Conservation (phyloP, 1,140 invertebrate genomes). For the Kradibia gibbosae region DNA sequence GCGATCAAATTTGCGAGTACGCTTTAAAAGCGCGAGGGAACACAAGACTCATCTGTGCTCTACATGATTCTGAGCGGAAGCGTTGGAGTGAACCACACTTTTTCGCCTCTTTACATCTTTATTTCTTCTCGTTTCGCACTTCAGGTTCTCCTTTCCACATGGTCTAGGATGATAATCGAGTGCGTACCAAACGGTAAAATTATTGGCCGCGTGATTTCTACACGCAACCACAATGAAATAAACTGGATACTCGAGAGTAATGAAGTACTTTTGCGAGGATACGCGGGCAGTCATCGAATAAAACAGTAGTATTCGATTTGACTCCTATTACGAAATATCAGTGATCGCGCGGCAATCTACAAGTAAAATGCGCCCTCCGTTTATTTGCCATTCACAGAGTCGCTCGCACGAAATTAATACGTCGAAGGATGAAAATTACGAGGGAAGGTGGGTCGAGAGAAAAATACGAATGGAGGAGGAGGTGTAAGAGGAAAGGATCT, state of each 20-base stretch:
- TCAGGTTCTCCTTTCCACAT: neutral
- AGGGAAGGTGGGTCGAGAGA: neutral
- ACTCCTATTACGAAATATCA: constrained; percentile 1
- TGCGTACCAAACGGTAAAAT: neutral
- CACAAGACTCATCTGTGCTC: neutral
- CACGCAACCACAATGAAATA: neutral
- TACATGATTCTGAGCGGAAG: neutral
- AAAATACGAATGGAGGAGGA: neutral
- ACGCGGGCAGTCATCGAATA: neutral
- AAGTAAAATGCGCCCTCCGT: neutral
- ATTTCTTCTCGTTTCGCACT: neutral
- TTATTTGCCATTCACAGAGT: neutral
- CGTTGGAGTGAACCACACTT: neutral
- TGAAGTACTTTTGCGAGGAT: neutral
- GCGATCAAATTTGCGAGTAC: neutral
- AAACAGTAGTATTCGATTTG: neutral
- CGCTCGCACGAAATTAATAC: neutral
- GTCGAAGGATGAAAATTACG: neutral
- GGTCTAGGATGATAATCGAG: too few species aligned
- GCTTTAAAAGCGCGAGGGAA: neutral
- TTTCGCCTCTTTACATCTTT: neutral
- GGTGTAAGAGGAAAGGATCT: neutral
- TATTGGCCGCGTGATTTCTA: neutral
- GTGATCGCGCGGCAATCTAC: neutral
- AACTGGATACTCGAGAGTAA: neutral